Evolutionary conservation across 2,113 vertebrate genomes (phyloP), one percentile per base, ranked within the genome.

Genomic region (Psophia crepitans): DNA sequence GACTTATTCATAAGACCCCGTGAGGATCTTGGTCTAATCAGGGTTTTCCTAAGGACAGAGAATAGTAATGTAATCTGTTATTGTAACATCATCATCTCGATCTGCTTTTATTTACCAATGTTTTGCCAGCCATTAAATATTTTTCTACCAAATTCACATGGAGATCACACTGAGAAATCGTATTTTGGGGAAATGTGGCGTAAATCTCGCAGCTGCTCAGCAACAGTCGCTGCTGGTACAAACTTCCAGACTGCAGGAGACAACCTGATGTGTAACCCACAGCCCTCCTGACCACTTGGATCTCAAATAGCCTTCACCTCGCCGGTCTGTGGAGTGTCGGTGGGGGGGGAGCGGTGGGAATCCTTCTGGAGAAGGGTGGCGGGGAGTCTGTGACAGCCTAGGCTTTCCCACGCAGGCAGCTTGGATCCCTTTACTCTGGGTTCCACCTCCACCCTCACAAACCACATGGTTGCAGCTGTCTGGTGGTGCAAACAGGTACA

Each of bases 41-140:
- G 80, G 73, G 80, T 56, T 94, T 87, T 96, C 89, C 90, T 76
- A 48, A 92, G 92, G 92, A 89, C 89, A 84, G 66, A 51, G 86
- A 92, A 82, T 76, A 73, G 84, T 94, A 87, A 94, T 89, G 92
- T 93, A 95, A 96, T 89, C 95, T 93, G 93, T 95, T 97, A 96
- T 79, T 96, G 70, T 82, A 95, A 87, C 87, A 97, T 93, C 92
- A 95, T 91, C 65, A 82, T 92, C 81, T 96, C 85, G 87, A 95
- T 95, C 89, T 91, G 90, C 91, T 84, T 91, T 92, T 96, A 90
- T 97, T 97, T 96, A 93, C 94, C 69, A 82, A 96, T 97, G 77
- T 96, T 97, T 94, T 96, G 78, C 91, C 83, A 92, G 35, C 56
- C 81, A 48, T 89, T 94, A 91, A 91, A 87, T 87, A 79, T 84